Conservation (phyloP, 2,797 vertebrate species). For the Siniperca obscura region DNA sequence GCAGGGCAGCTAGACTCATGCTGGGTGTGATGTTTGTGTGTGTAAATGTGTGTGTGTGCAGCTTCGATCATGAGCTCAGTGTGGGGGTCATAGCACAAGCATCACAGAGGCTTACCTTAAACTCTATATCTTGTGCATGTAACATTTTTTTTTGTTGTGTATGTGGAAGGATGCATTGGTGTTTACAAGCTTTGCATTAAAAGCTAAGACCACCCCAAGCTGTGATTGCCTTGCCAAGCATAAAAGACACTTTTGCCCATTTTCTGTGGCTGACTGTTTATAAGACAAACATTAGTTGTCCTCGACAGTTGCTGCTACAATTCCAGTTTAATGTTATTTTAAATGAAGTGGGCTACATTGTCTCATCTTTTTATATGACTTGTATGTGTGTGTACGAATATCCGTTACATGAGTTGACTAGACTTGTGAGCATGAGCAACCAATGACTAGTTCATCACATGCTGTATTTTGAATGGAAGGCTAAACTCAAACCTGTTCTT, state of each 20-base stretch:
- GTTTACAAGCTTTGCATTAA: conserved; percentile 46
- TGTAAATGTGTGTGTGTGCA: conserved; percentile 47
- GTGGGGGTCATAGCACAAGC: conserved; percentile 71
- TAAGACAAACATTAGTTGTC: conserved; percentile 63
- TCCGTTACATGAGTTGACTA: conserved; percentile 30
- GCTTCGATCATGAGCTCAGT: conserved; percentile 67
- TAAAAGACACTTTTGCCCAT: conserved; percentile 46
- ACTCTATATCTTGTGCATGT: conserved; percentile 46
- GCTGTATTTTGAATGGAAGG: conserved; percentile 11
- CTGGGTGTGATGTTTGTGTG: conserved; percentile 76
- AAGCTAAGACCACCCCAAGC: conserved; percentile 49
- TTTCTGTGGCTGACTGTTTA: conserved; percentile 59
- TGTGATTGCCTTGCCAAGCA: conserved; percentile 50
- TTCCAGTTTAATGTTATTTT: conserved; percentile 50
- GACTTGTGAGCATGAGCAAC: conserved; percentile 13
- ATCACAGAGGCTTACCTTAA: conserved; percentile 76
- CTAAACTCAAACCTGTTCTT: conserved; percentile 28
- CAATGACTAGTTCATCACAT: conserved; percentile 3
- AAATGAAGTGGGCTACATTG: conserved; percentile 53
- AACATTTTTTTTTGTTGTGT: conserved; percentile 22
- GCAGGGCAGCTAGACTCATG: conserved; percentile 73
- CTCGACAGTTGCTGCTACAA: conserved; percentile 43
- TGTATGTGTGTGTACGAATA: conserved; percentile 40
- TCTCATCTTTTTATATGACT: conserved; percentile 48
- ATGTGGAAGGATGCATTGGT: conserved; percentile 12